Evolutionary conservation across 2,797 vertebrate species (phyloP).

Genomic region (Sebastes iracundus): DNA sequence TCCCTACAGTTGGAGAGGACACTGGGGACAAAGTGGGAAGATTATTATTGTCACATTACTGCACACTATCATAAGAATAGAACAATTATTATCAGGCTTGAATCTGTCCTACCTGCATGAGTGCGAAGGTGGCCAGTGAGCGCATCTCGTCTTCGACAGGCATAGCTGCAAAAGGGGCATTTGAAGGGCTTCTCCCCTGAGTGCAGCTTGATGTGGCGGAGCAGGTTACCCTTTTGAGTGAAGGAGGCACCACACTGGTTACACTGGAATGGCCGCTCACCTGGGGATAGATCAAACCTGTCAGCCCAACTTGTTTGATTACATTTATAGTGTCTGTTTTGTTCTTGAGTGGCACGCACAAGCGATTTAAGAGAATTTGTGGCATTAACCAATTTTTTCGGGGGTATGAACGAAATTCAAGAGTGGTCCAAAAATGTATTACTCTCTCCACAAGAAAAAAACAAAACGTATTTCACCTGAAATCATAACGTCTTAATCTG

Average conservation of each 20-base stretch:
- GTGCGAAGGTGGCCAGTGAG: slow-evolving; percentile 96
- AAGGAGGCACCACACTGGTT: slow-evolving; percentile 98
- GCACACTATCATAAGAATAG: not conserved
- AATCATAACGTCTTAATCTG: not conserved
- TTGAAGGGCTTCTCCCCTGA: slow-evolving; percentile 98
- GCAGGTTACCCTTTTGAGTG: slow-evolving; percentile 96
- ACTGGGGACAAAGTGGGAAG: slow-evolving; percentile 77
- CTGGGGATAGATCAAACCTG: slow-evolving; percentile 74
- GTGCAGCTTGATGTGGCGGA: slow-evolving; percentile 98
- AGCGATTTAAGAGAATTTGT: no score
- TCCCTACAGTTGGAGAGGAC: slow-evolving; percentile 94
- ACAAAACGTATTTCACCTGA: not conserved
- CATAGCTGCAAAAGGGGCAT: slow-evolving; percentile 97
- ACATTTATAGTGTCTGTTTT: not conserved
- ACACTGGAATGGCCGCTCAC: slow-evolving; percentile 96
- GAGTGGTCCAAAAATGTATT: not conserved
- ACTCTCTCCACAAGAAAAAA: not conserved
- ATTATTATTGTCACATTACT: not conserved
- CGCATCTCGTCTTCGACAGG: slow-evolving; percentile 93
- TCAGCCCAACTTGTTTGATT: slow-evolving; percentile 13
- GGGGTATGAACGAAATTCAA: not conserved
- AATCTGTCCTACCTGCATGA: slow-evolving; percentile 88
- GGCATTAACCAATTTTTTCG: not conserved
- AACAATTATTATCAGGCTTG: not conserved
- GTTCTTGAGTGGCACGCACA: not conserved